Base-by-base conservation (phyloP, 1,140 invertebrate species). In the Gryon sp. region DNA sequence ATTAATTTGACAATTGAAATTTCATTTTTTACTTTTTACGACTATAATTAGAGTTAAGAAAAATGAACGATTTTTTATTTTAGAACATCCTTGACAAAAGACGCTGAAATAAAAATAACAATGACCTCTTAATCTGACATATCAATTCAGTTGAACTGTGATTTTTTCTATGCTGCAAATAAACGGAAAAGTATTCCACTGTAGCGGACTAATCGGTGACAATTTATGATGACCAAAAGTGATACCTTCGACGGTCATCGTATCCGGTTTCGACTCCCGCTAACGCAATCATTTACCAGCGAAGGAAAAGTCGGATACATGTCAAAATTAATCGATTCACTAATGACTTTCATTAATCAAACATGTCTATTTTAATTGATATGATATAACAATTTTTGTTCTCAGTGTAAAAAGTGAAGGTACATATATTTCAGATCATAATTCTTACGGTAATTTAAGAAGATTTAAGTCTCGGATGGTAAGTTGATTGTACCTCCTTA, bases 161-260 rank as follows among this genome's bases (percentile, higher is more conserved):
- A 26, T 60, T 36, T 45, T 22, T 22, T 66, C 53, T 66, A 60
- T 66, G 36, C 53, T 30, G 19, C 41, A 40, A 15, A 73, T 24
- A 36, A 50, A 19, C 22, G 55, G 53, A 60, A 75, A 74, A 74
- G 34, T 45, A 53, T 38, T 66, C 43, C 53, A 74, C 43, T 46
- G 38, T 2, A 59, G 43, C 43, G 26, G 32, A 46, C 70, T 73
- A 73, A 73, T 73, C 69, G 53, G 20, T 53, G 55, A 70, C 60
- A 60, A 75, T 75, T 66, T 65, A 74, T 65, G 70, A 74, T 22
- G 72, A n/a, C 48, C 60, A 55, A 75, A 75, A 68, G 32, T 55
- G 72, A 75, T 75, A 68, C 48, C 72, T 19, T 16, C 20, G 22
- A 57, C 53, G 7, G 12, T 14, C 26, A 18, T 22, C 52, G 60